Evolutionary conservation across 2,888 invertebrate species (phyloP), one percentile per base, ranked within the genome.

Genomic region (Hoplodrina blanda): DNA sequence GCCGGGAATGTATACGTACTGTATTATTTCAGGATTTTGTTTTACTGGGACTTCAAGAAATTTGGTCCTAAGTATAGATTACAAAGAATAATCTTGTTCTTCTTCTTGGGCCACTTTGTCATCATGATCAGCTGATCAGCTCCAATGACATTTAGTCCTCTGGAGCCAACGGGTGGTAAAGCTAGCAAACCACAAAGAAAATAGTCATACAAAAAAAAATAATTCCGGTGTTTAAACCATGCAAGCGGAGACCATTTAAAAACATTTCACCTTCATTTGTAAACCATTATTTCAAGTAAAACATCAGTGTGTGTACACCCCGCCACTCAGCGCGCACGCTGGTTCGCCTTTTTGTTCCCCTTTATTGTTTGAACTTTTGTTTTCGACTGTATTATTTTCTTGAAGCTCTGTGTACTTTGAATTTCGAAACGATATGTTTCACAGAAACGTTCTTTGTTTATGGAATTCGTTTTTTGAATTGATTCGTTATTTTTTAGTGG

Each of bases 341-440:
- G 69, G 62, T 68, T 70, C 62, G 76, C 66, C 79, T 80, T 84
- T 83, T 79, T 83, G 83, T 81, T 75, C 71, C 62, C 73, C 44
- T 53, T 73, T 65, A 73, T 83, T 83, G 84, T 83, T 78, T 76
- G 73, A 82, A 83, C 85, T 85, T 85, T 83, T 83, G 83, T 83
- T 68, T 79, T 79, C 68, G 80, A 85, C 85, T 87, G 88, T 89
- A 85, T 85, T 88, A 85, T 85, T 80, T 82, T 83, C 76, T 66
- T 72, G 73, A 41, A 59, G 67, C 72, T 55, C 44, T 81, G 84
- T 86, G 81, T 84, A 76, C 82, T 76, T 77, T 76, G 53, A 70
- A 71, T 77, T 71, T 69, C 69, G 74, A 78, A 81, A 73, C 79
- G 79, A 77, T 77, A 62, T 76, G 74, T 76, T 75, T 81, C 62